These are phyloP conservation scores for Tachysurus fulvidraco DNA, from an alignment of 2,113 vertebrate species.

Conservation along the genomic window DNA sequence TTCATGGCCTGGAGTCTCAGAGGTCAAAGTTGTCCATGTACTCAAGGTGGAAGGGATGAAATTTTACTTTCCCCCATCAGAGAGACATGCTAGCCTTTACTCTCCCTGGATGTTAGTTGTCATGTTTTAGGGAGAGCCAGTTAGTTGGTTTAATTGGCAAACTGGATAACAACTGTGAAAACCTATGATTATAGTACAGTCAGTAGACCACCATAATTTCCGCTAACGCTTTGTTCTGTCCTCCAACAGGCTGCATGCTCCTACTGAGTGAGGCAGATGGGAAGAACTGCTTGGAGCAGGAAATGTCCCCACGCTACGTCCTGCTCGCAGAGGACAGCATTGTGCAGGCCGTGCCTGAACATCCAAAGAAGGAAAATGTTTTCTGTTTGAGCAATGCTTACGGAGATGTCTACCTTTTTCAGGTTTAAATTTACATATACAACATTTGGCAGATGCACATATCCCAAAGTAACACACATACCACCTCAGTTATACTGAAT, in stretches of 20 bases:
- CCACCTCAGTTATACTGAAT: neutral
- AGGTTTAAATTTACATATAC: constrained; percentile 71
- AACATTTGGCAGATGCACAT: neutral
- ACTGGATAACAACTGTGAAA: neutral
- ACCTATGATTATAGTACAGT: neutral
- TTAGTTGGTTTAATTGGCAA: neutral
- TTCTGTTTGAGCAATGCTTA: constrained; percentile 93
- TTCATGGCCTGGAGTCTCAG: neutral
- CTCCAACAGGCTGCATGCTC: constrained; percentile 81
- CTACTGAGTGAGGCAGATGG: constrained; percentile 87
- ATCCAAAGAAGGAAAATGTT: constrained; percentile 89
- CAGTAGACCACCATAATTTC: neutral
- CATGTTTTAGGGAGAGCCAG: neutral
- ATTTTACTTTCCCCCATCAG: neutral
- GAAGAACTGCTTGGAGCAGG: constrained; percentile 74
- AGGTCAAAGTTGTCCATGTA: neutral
- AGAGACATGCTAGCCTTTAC: neutral
- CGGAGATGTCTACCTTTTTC: constrained; percentile 89
- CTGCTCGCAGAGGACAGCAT: constrained; percentile 86
- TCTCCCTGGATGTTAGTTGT: neutral
- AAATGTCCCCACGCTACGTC: constrained; percentile 74
- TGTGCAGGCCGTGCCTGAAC: constrained; percentile 89
- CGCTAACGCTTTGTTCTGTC: neutral
- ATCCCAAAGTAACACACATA: neutral
- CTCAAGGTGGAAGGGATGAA: neutral